phyloP scores from a whole-genome alignment of 1,140 invertebrate species.

The Papilio machaon region DNA sequence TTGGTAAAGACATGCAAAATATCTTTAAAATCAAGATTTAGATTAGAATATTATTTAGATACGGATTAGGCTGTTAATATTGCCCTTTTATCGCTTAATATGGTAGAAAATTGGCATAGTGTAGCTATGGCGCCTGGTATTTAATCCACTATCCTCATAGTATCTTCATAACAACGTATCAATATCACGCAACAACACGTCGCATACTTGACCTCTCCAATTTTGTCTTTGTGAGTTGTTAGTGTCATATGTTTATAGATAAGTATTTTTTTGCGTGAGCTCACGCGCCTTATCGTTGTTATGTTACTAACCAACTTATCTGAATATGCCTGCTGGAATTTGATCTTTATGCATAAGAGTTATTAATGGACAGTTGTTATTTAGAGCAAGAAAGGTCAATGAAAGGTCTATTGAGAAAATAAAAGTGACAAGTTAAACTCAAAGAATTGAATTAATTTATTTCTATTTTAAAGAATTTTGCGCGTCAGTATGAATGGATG shows the following conservation, averaged over 20 bases:
- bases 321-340: neutral
- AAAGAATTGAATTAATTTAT: neutral
- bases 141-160: neutral
- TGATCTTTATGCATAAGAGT: neutral
- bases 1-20: too few species aligned
- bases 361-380: neutral
- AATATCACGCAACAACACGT: constrained; percentile 9
- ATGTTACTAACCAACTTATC: constrained; percentile 9
- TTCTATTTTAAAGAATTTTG: too few species aligned
- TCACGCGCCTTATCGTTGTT: neutral
- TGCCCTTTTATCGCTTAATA: too few species aligned
- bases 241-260: neutral
- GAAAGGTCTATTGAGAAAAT: neutral
- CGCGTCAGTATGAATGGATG: too few species aligned
- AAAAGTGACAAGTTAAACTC: neutral
- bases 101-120: too few species aligned
- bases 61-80: too few species aligned
- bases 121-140: neutral
- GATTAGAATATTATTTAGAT: too few species aligned
- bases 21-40: too few species aligned
- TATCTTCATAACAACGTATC: neutral
- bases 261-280: constrained; percentile 14
- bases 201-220: constrained; percentile 15
- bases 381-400: neutral
- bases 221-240: constrained; percentile 13